Evolutionary conservation across 2,888 invertebrate genomes (phyloP).

Genomic region (Pterobdella sp.): DNA sequence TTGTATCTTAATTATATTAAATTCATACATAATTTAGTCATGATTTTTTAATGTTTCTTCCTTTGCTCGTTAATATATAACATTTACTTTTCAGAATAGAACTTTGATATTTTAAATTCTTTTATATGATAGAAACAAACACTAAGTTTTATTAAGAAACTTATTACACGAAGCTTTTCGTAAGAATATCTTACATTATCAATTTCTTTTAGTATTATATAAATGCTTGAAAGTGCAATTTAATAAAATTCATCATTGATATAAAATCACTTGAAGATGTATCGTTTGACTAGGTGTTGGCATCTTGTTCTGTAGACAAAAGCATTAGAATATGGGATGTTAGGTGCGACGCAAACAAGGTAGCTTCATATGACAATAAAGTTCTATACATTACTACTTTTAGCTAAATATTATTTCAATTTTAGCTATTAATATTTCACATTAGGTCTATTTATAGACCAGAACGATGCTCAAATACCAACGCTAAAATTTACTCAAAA

Average conservation of each 20-base stretch:
- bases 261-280: not conserved
- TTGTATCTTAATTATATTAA: not conserved
- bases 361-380: not conserved
- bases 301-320: conserved; percentile 55
- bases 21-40: not conserved
- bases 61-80: not conserved
- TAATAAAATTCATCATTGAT: not conserved
- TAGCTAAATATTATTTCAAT: too few relatives aligned
- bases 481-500: too few relatives aligned
- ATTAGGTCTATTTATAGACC: too few relatives aligned
- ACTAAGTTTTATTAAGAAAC: too few relatives aligned
- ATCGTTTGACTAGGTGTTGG: conserved; percentile 49
- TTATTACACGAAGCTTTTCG: too few relatives aligned
- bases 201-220: not conserved
- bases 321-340: conserved; percentile 89
- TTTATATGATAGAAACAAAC: too few relatives aligned
- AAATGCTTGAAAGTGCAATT: too few relatives aligned
- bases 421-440: too few relatives aligned
- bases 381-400: too few relatives aligned
- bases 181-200: too few relatives aligned
- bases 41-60: not conserved
- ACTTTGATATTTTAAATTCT: not conserved
- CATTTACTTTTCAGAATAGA: not conserved
- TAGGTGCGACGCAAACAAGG: conserved; percentile 63
- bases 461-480: too few relatives aligned